Evolutionary conservation across 1,140 invertebrate species (phyloP).

Genomic region (Pseudomyrmex concolor): DNA sequence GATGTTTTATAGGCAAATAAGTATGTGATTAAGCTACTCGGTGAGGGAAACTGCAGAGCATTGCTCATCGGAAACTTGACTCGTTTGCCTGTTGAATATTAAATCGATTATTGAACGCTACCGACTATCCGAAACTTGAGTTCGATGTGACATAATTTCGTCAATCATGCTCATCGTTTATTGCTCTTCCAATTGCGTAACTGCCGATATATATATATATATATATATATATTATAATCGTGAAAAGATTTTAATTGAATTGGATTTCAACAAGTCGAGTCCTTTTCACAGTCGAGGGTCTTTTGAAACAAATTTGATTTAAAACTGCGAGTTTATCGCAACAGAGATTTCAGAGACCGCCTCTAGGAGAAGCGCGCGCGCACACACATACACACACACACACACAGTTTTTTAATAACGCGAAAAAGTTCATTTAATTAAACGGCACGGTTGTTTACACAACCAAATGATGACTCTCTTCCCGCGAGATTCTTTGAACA

Average conservation of each 20-base stretch:
- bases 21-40: constrained; percentile 67
- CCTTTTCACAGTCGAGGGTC: constrained; percentile 4
- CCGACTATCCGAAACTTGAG: too few relatives aligned
- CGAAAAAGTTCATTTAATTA: constrained; percentile 31
- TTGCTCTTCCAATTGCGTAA: neutral
- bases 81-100: constrained; percentile 5
- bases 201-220: too few relatives aligned
- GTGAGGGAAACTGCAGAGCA: neutral
- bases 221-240: neutral
- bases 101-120: constrained; percentile 1
- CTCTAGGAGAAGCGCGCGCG: too few relatives aligned
- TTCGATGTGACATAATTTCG: constrained; percentile 22
- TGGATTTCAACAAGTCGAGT: constrained; percentile 15
- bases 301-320: constrained; percentile 28
- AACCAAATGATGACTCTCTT: neutral
- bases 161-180: neutral
- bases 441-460: constrained; percentile 13
- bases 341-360: neutral
- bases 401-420: neutral
- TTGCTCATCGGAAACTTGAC: constrained; percentile 1
- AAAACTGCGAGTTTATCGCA: neutral
- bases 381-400: neutral
- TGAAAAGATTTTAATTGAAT: constrained; percentile 27
- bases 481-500: neutral
- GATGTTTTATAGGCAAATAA: constrained; percentile 62